Evolutionary conservation across 2,888 invertebrate species (phyloP).

Genomic region (Drosophila barbarae): DNA sequence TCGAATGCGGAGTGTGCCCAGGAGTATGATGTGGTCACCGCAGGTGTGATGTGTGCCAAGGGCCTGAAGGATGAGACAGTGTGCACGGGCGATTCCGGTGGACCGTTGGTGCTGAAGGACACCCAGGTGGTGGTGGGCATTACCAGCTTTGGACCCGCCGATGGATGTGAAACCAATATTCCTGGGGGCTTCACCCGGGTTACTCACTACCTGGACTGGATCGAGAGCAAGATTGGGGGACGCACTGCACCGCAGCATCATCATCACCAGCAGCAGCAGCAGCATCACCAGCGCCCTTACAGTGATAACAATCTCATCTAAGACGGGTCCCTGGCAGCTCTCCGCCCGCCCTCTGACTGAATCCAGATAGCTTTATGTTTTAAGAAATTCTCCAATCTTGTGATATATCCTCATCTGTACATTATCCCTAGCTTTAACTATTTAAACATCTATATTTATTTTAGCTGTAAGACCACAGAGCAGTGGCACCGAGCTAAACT

Average conservation of each 20-base stretch:
- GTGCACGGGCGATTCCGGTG: conserved; percentile 79
- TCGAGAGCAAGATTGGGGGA: conserved; percentile 74
- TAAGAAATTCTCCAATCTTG: conserved; percentile 52
- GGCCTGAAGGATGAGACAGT: conserved; percentile 77
- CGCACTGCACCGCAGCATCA: conserved; percentile 11
- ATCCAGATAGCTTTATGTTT: conserved; percentile 52
- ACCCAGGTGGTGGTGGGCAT: conserved; percentile 76
- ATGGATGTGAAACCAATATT: conserved; percentile 76
- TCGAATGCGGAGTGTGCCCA: conserved; percentile 75
- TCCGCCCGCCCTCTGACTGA: conserved; percentile 57
- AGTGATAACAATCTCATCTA: conserved; percentile 63
- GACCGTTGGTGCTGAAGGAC: conserved; percentile 76
- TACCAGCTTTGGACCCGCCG: conserved; percentile 78
- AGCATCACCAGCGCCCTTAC: conserved; percentile 26
- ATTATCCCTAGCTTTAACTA: conserved; percentile 55
- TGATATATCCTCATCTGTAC: conserved; percentile 65
- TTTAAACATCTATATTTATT: conserved; percentile 66
- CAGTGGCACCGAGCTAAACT: conserved; percentile 6
- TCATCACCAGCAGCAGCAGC: conserved; percentile 20
- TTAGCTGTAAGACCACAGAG: conserved; percentile 55
- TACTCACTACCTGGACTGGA: conserved; percentile 78
- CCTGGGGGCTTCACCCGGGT: conserved; percentile 78
- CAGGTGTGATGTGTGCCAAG: conserved; percentile 77
- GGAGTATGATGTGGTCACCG: conserved; percentile 76
- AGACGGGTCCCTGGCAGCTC: conserved; percentile 5